Evolutionary conservation across 1,140 invertebrate genomes (phyloP), one percentile per base, ranked within the genome.

Genomic region (Bombus affinis): DNA sequence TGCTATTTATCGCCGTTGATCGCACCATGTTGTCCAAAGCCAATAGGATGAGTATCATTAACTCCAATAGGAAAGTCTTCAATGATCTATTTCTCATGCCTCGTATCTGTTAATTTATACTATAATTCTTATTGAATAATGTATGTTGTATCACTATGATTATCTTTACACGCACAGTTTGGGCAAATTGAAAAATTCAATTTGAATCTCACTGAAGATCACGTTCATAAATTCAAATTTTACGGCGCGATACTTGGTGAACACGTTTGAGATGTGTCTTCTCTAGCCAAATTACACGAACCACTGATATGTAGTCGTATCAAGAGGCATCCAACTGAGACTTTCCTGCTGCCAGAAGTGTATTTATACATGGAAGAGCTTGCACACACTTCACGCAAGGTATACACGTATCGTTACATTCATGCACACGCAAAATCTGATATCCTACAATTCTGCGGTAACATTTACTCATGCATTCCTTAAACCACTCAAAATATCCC

Each of bases 281-380:
- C 22, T 85, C 9, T 65, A 81, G 22, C n/a, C 44, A 68, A 75
- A 86, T 44, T 57, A 66, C 28, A 42, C 22, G 18, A 79, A 47
- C 42, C 39, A 68, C 72, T 32, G 44, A 77, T 71, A 78, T 57
- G 77, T 68, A 37, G 53, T 81, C 37, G 39, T 85, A 89, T 89
- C 81, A 82, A 88, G 90, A 89, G 65, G 80, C 82, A 77, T 77
- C 72, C 86, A 89, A 92, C 92, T 92, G 91, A 92, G 86, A 90
- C 86, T 92, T 92, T 90, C 83, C 92, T 79, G 87, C 70, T 92
- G 86, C 89, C 92, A 90, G 89, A 91, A 88, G 92, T 87, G 91
- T 93, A 93, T 93, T 93, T 93, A 93, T 93, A 93, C 90, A 78
- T 92, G 73, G 83, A 85, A 88, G 86, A 88, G 86, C 73, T 77